phyloP scores from a whole-genome alignment of 2,113 vertebrate genomes.

The Leptodactylus fuscus region DNA sequence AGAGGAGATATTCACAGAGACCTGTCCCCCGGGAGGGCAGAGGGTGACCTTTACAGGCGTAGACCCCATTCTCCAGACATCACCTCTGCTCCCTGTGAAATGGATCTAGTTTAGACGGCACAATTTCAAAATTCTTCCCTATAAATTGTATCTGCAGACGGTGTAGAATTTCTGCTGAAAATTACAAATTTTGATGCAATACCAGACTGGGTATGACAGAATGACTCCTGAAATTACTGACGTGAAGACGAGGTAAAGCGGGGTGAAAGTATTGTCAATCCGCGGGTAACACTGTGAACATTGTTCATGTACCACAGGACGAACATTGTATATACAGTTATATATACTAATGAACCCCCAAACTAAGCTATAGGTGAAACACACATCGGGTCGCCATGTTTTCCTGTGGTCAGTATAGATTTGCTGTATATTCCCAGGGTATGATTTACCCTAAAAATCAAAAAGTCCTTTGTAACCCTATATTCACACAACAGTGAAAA shows the following conservation, averaged over 20 bases:
- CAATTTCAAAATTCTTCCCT: slow-evolving; percentile 50
- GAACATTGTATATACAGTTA: too few relatives aligned
- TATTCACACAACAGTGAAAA: too few relatives aligned
- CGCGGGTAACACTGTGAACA: neutral
- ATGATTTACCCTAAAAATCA: too few relatives aligned
- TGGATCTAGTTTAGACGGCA: slow-evolving; percentile 30
- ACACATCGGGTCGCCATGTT: too few relatives aligned
- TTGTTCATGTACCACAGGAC: neutral
- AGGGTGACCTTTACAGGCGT: slow-evolving; percentile 37
- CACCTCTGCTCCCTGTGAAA: slow-evolving; percentile 59
- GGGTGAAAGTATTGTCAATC: neutral
- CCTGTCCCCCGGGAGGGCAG: slow-evolving; percentile 38
- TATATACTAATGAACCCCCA: too few relatives aligned
- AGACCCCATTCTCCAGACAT: slow-evolving; percentile 40
- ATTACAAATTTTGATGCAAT: neutral
- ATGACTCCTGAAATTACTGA: neutral
- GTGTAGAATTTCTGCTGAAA: slow-evolving; percentile 29
- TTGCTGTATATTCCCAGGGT: too few relatives aligned
- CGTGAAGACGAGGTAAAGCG: neutral
- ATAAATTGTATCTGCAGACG: neutral
- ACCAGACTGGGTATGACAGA: neutral
- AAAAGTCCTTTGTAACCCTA: too few relatives aligned
- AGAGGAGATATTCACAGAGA: slow-evolving; percentile 49
- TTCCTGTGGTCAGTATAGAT: too few relatives aligned
- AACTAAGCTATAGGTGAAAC: too few relatives aligned